Percentiles rank a stretch among this genome's conserved stretches.
phyloP scores from a whole-genome alignment of 2,113 vertebrate genomes.

The Elgaria multicarinata region DNA sequence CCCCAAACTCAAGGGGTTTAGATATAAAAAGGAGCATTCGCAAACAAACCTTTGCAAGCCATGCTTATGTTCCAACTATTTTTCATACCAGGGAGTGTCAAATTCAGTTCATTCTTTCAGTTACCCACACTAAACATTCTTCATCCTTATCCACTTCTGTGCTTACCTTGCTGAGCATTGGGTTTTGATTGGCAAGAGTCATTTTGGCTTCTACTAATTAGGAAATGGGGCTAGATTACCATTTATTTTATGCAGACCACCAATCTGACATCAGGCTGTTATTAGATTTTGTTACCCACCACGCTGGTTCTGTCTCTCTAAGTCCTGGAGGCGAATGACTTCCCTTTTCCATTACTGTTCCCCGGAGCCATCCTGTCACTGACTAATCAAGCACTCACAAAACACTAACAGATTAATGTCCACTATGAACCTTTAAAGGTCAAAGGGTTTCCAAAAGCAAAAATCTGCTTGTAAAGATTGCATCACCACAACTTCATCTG shows the following conservation, averaged over 20 bases:
- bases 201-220: not conserved
- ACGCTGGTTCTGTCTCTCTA: not conserved
- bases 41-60: not conserved
- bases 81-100: not conserved
- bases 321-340: not conserved
- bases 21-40: not conserved
- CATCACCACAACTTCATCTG: conserved; percentile 42
- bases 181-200: not conserved
- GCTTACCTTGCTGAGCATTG: not conserved
- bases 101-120: not conserved
- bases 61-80: not conserved
- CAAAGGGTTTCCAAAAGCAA: conserved; percentile 37
- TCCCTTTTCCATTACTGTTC: conserved; percentile 41
- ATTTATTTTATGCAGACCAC: not conserved
- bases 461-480: conserved; percentile 20
- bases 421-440: conserved; percentile 50
- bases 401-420: conserved; percentile 55
- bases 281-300: not conserved
- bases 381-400: conserved; percentile 46
- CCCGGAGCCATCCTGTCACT: conserved; percentile 46
- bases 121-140: not conserved
- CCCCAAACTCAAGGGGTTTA: not conserved
- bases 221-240: not conserved
- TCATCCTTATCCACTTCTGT: not conserved
- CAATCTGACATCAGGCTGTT: not conserved